Conservation (phyloP, 2,888 invertebrate species). For the Ctena decussata region DNA sequence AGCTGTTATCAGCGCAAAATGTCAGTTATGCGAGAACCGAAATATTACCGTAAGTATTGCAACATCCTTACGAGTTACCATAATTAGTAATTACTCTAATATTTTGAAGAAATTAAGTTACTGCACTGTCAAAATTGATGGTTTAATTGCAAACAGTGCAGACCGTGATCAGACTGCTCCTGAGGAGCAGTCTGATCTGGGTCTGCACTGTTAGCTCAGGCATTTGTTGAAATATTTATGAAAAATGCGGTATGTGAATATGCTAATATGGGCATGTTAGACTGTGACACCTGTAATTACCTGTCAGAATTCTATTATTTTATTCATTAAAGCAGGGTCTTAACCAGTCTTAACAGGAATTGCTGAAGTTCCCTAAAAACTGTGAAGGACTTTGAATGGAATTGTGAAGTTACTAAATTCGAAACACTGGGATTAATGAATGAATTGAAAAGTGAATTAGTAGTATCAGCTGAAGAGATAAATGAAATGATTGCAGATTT, state of each 20-base stretch:
- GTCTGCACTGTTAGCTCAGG: too few relatives aligned
- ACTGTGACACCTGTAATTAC: slow-evolving; percentile 5
- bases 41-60: too few relatives aligned
- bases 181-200: too few relatives aligned
- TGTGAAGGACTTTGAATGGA: neutral
- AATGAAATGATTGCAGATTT: neutral
- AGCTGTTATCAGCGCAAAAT: neutral
- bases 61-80: too few relatives aligned
- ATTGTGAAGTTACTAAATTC: neutral
- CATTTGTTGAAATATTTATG: too few relatives aligned
- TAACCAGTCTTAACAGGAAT: neutral
- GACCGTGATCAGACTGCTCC: too few relatives aligned
- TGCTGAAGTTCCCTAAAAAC: neutral
- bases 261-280: neutral
- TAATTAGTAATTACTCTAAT: too few relatives aligned
- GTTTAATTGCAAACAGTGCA: too few relatives aligned
- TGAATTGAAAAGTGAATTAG: neutral
- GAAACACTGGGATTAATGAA: neutral
- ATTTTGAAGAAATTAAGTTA: too few relatives aligned
- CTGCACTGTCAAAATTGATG: too few relatives aligned
- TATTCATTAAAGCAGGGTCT: neutral
- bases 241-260: neutral
- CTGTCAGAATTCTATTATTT: neutral
- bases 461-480: neutral
- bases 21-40: too few relatives aligned